Conservation (phyloP, 2,797 vertebrate species). For the Gambelia wislizenii region DNA sequence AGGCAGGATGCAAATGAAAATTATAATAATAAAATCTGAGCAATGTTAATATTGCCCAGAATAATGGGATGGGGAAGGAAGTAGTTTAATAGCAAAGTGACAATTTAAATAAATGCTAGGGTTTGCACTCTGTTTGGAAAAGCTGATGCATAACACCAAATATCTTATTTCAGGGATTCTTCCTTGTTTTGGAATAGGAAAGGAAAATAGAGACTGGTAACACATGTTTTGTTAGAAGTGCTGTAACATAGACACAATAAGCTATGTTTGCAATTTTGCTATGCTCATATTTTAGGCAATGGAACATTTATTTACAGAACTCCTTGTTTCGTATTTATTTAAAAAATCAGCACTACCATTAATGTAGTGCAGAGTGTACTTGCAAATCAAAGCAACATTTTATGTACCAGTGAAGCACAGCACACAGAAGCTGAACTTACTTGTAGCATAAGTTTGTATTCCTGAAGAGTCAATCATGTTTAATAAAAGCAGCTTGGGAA, state of each 20-base stretch:
- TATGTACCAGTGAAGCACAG: neutral
- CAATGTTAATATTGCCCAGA: neutral
- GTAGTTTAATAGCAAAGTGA: conserved; percentile 55
- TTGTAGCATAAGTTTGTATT: neutral
- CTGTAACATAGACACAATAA: conserved; percentile 71
- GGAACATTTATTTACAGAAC: conserved; percentile 77
- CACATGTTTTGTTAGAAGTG: neutral
- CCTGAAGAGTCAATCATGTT: conserved; percentile 22
- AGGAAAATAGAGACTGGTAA: neutral
- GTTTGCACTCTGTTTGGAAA: conserved; percentile 54
- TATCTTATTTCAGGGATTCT: conserved; percentile 45
- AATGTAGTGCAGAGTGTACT: conserved; percentile 75
- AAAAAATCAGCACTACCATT: conserved; percentile 73
- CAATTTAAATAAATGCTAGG: conserved; percentile 53
- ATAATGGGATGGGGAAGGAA: conserved; percentile 38
- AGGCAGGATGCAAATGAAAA: neutral
- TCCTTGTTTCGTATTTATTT: conserved; percentile 29
- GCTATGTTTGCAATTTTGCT: conserved; percentile 74
- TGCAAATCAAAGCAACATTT: conserved; percentile 9
- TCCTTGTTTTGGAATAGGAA: conserved; percentile 48
- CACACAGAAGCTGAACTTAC: neutral
- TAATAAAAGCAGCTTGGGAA: neutral
- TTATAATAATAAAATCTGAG: too few relatives aligned
- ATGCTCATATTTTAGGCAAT: conserved; percentile 62
- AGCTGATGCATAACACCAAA: conserved; percentile 39